Percentiles rank a stretch among this genome's conserved stretches.
These are phyloP conservation scores for Drosophila prosaltans DNA, from an alignment of 1,140 invertebrate species.

Conservation along the genomic window DNA sequence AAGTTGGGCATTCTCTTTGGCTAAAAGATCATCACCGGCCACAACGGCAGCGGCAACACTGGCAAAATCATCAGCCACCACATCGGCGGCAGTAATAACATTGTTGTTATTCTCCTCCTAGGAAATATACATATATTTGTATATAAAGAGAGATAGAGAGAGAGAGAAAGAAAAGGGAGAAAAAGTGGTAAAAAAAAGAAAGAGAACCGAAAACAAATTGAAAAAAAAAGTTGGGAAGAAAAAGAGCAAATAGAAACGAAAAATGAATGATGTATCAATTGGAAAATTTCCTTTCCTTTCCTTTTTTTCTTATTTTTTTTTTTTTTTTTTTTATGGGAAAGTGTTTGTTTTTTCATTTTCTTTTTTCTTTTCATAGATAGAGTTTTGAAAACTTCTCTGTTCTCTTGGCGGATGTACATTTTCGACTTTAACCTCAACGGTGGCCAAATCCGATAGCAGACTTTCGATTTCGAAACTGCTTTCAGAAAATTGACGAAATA, in stretches of 20 bases:
- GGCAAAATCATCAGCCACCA: constrained; percentile 57
- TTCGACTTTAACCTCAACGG: constrained; percentile 84
- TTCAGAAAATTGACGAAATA: constrained; percentile 81
- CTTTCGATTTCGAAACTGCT: constrained; percentile 84
- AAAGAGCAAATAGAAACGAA: constrained; percentile 33
- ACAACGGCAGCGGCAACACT: constrained; percentile 66
- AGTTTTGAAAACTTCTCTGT: constrained; percentile 52
- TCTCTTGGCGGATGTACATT: constrained; percentile 72
- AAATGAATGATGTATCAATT: constrained; percentile 7
- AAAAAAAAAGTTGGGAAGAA: constrained; percentile 38
- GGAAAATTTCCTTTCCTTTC: constrained; percentile 20
- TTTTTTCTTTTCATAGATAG: neutral
- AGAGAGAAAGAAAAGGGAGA: constrained; percentile 24
- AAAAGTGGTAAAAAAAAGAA: constrained; percentile 21
- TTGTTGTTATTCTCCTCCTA: constrained; percentile 80
- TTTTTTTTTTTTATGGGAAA: neutral
- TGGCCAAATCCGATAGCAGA: constrained; percentile 84
- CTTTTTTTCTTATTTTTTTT: neutral
- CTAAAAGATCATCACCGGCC: constrained; percentile 63
- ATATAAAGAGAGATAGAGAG: constrained; percentile 20
- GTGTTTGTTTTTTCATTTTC: neutral
- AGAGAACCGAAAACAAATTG: constrained; percentile 4
- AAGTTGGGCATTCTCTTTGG: constrained; percentile 71
- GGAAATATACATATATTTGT: constrained; percentile 54
- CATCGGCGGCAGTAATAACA: constrained; percentile 54